A percentile compares a stretch with the other conserved stretches of the same genome.
These are phyloP conservation scores for Amblyornis subalaris DNA, from an alignment of 2,113 vertebrate genomes.

Conservation along the genomic window DNA sequence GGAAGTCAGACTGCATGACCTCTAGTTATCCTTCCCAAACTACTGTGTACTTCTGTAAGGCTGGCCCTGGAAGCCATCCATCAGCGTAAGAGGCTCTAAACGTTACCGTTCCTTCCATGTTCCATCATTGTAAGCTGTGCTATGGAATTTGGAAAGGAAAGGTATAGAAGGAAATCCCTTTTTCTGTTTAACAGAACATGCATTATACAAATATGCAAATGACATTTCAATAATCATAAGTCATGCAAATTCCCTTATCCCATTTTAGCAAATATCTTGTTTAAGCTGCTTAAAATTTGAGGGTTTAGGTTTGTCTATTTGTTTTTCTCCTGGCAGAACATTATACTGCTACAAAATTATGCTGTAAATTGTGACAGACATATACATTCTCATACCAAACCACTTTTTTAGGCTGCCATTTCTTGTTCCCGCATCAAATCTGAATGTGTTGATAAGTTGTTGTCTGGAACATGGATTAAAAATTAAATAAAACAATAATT, in stretches of 20 bases:
- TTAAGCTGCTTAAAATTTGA: slow-evolving; percentile 39
- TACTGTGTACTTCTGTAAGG: not conserved
- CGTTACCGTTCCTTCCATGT: not conserved
- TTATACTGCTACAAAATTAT: not conserved
- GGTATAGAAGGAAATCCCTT: not conserved
- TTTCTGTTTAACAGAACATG: not conserved
- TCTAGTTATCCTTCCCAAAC: not conserved
- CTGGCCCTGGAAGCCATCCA: not conserved
- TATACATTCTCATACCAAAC: not conserved
- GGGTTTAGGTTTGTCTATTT: slow-evolving; percentile 2
- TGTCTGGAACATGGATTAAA: not conserved
- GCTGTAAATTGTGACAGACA: not conserved
- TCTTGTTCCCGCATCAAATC: not conserved
- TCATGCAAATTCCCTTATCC: slow-evolving; percentile 23
- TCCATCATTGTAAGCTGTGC: not conserved
- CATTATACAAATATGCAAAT: slow-evolving; percentile 9
- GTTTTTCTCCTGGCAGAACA: slow-evolving; percentile 6
- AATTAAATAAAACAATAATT: not conserved
- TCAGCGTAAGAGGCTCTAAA: not conserved
- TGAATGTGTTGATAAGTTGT: not conserved
- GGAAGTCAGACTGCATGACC: not conserved
- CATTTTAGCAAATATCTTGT: slow-evolving; percentile 11
- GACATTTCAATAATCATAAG: slow-evolving; percentile 13
- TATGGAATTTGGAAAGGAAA: not conserved
- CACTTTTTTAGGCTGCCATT: not conserved